phyloP scores from a whole-genome alignment of 2,113 vertebrate genomes.

The Microcebus griseorufus region DNA sequence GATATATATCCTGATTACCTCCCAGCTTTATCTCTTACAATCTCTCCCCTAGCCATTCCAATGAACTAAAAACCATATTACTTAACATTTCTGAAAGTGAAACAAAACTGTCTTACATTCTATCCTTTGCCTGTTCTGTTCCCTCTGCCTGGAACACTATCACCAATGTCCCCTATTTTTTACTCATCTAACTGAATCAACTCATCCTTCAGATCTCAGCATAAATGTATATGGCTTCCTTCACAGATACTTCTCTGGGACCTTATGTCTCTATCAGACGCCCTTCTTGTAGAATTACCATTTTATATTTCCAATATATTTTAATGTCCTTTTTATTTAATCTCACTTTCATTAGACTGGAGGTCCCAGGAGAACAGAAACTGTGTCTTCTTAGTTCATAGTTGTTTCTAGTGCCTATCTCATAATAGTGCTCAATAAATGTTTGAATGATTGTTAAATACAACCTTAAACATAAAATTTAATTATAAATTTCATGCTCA shows the following conservation, averaged over 20 bases:
- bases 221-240: not conserved
- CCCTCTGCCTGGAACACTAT: not conserved
- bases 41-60: not conserved
- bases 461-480: not conserved
- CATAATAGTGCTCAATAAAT: not conserved
- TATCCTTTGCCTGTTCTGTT: not conserved
- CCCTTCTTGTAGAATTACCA: not conserved
- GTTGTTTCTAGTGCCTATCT: not conserved
- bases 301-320: not conserved
- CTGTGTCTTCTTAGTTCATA: not conserved
- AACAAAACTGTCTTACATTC: not conserved
- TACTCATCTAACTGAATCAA: not conserved
- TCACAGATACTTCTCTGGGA: not conserved
- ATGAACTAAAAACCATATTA: not conserved
- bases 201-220: not conserved
- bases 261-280: not conserved
- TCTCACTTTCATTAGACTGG: not conserved
- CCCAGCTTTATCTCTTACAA: not conserved
- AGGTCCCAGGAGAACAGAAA: not conserved
- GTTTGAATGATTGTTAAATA: not conserved
- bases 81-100: constrained; percentile 5
- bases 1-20: not conserved
- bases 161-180: not conserved
- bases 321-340: not conserved
- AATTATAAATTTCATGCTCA: not conserved